Evolutionary conservation across 2,797 vertebrate genomes (phyloP).

Genomic region (Sciurus vulgaris): DNA sequence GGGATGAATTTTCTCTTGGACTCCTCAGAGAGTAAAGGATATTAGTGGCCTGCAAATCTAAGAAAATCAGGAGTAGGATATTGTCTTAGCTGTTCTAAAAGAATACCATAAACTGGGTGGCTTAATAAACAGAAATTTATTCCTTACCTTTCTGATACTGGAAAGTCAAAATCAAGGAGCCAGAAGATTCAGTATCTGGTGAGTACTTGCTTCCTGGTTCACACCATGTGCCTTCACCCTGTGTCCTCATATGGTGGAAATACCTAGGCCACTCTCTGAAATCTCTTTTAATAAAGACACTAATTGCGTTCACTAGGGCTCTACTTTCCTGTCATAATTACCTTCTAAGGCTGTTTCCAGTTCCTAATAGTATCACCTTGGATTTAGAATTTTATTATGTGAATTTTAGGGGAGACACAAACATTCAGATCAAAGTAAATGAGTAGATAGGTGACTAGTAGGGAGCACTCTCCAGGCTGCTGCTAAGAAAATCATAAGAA

Average conservation of each 20-base stretch:
- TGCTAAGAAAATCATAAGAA: not conserved
- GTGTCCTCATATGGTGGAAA: not conserved
- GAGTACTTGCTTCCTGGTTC: not conserved
- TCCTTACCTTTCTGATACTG: not conserved
- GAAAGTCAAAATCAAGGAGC: not conserved
- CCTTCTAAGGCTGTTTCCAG: not conserved
- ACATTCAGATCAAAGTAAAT: not conserved
- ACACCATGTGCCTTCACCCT: not conserved
- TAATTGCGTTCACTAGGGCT: not conserved
- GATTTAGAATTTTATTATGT: not conserved
- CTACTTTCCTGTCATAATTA: not conserved
- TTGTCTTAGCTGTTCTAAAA: not conserved
- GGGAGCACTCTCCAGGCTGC: not conserved
- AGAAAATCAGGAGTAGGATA: not conserved
- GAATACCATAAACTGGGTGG: not conserved
- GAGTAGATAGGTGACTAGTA: not conserved
- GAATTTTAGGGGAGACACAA: not conserved
- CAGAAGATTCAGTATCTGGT: not conserved
- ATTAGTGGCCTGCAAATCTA: not conserved
- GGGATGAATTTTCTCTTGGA: not conserved
- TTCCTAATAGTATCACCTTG: not conserved
- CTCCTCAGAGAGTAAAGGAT: not conserved
- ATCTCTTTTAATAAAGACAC: not conserved
- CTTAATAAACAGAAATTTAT: not conserved
- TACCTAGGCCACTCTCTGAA: not conserved